Evolutionary conservation across 2,888 invertebrate species (phyloP).

Genomic region (Coremacera marginata): DNA sequence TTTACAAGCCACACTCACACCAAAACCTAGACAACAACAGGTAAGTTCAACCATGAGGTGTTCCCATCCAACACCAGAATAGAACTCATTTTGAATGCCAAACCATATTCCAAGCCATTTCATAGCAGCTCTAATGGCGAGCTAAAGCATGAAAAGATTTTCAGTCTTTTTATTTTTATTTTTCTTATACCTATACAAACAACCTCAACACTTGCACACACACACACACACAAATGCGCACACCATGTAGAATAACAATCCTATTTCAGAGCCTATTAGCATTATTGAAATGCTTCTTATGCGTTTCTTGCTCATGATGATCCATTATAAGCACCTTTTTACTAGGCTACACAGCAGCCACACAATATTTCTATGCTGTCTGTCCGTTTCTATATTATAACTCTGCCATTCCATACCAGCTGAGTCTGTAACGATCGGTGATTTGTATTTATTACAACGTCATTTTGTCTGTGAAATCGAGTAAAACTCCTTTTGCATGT

Average conservation of each 20-base stretch:
- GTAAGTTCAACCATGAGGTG: background rate
- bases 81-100: conserved; percentile 20
- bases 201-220: conserved; percentile 19
- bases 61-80: background rate
- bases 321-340: conserved; percentile 14
- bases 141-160: conserved; percentile 55
- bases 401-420: background rate
- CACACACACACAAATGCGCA: background rate
- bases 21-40: conserved; percentile 23
- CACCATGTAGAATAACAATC: background rate
- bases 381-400: background rate
- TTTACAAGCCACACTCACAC: background rate
- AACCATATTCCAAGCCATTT: conserved; percentile 11
- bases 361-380: background rate
- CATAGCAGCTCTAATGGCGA: conserved; percentile 54
- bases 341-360: background rate
- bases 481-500: conserved; percentile 62
- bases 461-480: conserved; percentile 64
- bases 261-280: conserved; percentile 26
- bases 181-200: conserved; percentile 4
- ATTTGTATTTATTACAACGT: conserved; percentile 66
- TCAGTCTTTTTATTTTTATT: background rate
- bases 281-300: conserved; percentile 16
- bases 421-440: conserved; percentile 43
- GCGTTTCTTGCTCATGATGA: background rate